Evolutionary conservation across 2,113 vertebrate genomes (phyloP).

Genomic region (Crypturellus undulatus): DNA sequence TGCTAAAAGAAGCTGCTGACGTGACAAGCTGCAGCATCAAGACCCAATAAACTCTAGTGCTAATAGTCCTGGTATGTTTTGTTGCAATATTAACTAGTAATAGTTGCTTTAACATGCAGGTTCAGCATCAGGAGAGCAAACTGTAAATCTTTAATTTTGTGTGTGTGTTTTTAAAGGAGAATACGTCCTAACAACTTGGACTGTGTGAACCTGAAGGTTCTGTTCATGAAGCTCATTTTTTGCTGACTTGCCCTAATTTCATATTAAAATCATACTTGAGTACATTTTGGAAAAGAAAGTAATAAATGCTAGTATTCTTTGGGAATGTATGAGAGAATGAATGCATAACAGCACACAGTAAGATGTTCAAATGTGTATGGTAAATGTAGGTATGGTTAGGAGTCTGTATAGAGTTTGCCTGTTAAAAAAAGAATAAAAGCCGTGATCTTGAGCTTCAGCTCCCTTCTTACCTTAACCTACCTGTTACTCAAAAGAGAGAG

Average conservation of each 20-base stretch:
- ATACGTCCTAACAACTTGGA: not conserved
- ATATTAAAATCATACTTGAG: not conserved
- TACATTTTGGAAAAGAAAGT: not conserved
- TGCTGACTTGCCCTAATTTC: not conserved
- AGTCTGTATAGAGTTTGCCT: not conserved
- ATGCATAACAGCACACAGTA: not conserved
- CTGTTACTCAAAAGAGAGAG: not conserved
- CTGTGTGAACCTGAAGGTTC: not conserved
- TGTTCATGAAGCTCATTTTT: not conserved
- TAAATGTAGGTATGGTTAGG: not conserved
- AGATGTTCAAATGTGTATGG: not conserved
- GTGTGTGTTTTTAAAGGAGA: not conserved
- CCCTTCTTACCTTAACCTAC: not conserved
- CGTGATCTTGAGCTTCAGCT: rapidly evolving
- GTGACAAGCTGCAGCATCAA: not conserved
- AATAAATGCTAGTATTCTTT: not conserved
- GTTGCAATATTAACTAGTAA: not conserved
- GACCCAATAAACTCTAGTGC: not conserved
- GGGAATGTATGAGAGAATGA: not conserved
- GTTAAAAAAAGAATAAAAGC: not conserved
- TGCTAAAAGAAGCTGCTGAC: rapidly evolving
- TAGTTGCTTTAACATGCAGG: not conserved
- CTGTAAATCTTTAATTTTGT: not conserved
- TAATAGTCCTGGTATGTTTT: not conserved
- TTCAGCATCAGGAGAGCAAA: not conserved